These are phyloP conservation scores for Conchocele bisecta DNA, from an alignment of 2,888 invertebrate genomes.

Conservation along the genomic window DNA sequence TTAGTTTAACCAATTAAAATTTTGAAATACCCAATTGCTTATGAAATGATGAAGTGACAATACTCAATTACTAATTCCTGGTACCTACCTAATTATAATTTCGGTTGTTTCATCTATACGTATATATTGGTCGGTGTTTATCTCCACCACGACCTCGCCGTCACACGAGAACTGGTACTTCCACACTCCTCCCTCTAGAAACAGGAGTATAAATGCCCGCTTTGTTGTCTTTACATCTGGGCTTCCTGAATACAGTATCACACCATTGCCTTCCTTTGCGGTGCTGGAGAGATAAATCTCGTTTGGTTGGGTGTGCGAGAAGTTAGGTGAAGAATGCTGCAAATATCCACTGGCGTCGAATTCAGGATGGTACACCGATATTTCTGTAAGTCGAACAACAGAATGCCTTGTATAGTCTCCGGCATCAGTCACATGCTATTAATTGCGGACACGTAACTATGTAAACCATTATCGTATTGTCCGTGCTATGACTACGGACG, in stretches of 20 bases:
- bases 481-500: too few species aligned
- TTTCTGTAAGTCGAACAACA: slow-evolving; percentile 44
- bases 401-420: too few species aligned
- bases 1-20: too few species aligned
- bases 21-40: too few species aligned
- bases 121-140: slow-evolving; percentile 6
- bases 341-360: slow-evolving; percentile 35
- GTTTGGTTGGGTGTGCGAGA: slow-evolving; percentile 28
- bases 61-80: too few species aligned
- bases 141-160: slow-evolving; percentile 4
- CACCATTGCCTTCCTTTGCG: slow-evolving; percentile 25
- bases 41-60: too few species aligned
- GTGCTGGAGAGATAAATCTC: slow-evolving; percentile 39
- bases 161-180: slow-evolving; percentile 39
- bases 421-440: too few species aligned
- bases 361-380: slow-evolving; percentile 33
- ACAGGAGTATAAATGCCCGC: slow-evolving; percentile 24
- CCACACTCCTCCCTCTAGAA: slow-evolving; percentile 23
- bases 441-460: neutral
- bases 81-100: slow-evolving; percentile 33
- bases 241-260: slow-evolving; percentile 28
- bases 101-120: slow-evolving; percentile 32
- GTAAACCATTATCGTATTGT: too few species aligned
- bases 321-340: slow-evolving; percentile 11
- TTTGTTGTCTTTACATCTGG: neutral